Base-by-base conservation (phyloP, 2,113 vertebrate species). In the Pteropus alecto region DNA sequence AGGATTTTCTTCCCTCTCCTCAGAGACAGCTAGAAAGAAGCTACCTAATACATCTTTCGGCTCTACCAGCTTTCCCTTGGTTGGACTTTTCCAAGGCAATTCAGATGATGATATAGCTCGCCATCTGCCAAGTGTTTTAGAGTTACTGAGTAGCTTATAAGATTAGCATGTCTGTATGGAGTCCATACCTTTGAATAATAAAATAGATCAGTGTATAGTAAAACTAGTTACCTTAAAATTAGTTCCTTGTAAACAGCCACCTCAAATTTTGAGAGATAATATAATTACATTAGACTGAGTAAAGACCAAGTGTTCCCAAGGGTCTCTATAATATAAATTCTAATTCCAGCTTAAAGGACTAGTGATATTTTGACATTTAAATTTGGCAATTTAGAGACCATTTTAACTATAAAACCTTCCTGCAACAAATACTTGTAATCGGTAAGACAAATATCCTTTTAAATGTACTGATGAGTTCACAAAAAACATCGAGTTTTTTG, bases 291-390 rank as follows among this genome's bases (percentile, higher is more conserved):
- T 88, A 65, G 43, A 70, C 61, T 68, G 18, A 6, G 22, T 68
- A 74, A 93, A 90, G 54, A 90, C 51, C 18, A 38, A 41, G n/a
- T 76, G 84, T 93, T 85, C 16, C 58, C 67, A 88, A 94, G 16
- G 77, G 35, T 90, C 58, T 95, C 65, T 87, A 56, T 77, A 94
- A 51, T 51, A 51, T 51, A 96, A 93, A 94, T 58, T 61, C 46
- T 70, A 87, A 94, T 51, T 93, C 18, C 8, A 92, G n/a, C 22
- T 79, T 87, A 83, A 91, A 84, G 10, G 6, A 11, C 15, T 88
- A 28, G 12, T 54, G 70, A n/a, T 51, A 94, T 90, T 81, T 26
- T 88, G 33, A 86, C 58, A 90, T 85, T 70, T 41, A 78, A 70
- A 83, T 90, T 48, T 95, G 93, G 68, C 51, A 85, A 73, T 54